phyloP scores from a whole-genome alignment of 2,888 invertebrate genomes.

The Clusia tigrina region DNA sequence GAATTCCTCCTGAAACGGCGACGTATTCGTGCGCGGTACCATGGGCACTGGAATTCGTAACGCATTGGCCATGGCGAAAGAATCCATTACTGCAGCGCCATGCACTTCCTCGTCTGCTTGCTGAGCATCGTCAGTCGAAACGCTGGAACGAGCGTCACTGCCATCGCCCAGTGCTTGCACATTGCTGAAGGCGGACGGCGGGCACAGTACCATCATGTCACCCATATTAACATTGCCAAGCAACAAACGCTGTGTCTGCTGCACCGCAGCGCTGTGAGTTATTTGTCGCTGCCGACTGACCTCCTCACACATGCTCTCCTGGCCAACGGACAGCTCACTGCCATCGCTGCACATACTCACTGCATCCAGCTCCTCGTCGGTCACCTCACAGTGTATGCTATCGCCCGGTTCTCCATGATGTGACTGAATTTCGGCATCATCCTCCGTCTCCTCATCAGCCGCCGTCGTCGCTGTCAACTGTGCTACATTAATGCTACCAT shows the following conservation, averaged over 20 bases:
- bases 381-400: conserved; percentile 20
- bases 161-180: conserved; percentile 31
- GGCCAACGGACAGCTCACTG: conserved; percentile 83
- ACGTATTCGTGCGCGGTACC: conserved; percentile 34
- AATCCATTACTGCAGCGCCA: conserved; percentile 35
- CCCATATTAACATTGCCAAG: conserved; percentile 33
- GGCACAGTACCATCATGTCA: conserved; percentile 44
- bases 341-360: conserved; percentile 79
- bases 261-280: conserved; percentile 8
- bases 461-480: conserved; percentile 26
- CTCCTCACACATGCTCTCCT: conserved; percentile 65
- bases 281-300: conserved; percentile 27
- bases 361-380: conserved; percentile 60
- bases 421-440: conserved; percentile 20
- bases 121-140: conserved; percentile 34
- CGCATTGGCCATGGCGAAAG: conserved; percentile 44
- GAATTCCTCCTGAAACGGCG: conserved; percentile 62
- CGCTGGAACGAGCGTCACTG: conserved; percentile 38
- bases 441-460: conserved; percentile 27
- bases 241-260: conserved; percentile 41
- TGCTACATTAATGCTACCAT: conserved; percentile 31
- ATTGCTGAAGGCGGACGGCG: conserved; percentile 48
- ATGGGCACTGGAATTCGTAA: conserved; percentile 47
- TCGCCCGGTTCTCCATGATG: conserved; percentile 13
- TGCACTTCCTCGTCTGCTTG: background rate